These are phyloP conservation scores for Urophycis tenuis DNA, from an alignment of 2,797 vertebrate genomes.

Conservation along the genomic window DNA sequence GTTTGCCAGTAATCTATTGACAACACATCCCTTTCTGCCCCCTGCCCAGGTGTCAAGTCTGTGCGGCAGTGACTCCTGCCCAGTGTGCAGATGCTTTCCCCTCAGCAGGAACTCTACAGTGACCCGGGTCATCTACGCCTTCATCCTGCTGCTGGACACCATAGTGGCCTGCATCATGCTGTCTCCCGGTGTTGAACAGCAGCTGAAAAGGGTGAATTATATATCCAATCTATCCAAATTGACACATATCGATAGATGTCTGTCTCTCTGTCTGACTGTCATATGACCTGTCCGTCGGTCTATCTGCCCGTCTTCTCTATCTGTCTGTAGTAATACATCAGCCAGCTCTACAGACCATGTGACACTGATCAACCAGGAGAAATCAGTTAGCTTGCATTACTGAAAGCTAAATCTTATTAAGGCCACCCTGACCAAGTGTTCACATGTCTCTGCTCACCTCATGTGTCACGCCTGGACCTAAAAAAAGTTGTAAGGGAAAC, in stretches of 20 bases:
- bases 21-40: not conserved
- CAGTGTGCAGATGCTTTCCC: constrained; percentile 82
- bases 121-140: constrained; percentile 84
- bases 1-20: not conserved
- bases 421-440: not conserved
- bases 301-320: not conserved
- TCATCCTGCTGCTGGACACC: constrained; percentile 80
- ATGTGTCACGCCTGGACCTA: no score
- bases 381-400: not conserved
- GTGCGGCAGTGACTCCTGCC: constrained; percentile 78
- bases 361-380: not conserved
- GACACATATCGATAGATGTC: not conserved
- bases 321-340: not conserved
- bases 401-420: no score
- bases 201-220: constrained; percentile 77
- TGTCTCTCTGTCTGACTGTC: no score
- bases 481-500: no score
- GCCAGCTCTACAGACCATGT: not conserved
- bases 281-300: no score
- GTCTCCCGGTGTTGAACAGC: constrained; percentile 73
- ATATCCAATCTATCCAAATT: not conserved
- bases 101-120: constrained; percentile 79
- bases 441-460: not conserved
- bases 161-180: constrained; percentile 81
- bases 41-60: constrained; percentile 77